phyloP scores from a whole-genome alignment of 2,113 vertebrate genomes.

The Diphyllodes magnificus region DNA sequence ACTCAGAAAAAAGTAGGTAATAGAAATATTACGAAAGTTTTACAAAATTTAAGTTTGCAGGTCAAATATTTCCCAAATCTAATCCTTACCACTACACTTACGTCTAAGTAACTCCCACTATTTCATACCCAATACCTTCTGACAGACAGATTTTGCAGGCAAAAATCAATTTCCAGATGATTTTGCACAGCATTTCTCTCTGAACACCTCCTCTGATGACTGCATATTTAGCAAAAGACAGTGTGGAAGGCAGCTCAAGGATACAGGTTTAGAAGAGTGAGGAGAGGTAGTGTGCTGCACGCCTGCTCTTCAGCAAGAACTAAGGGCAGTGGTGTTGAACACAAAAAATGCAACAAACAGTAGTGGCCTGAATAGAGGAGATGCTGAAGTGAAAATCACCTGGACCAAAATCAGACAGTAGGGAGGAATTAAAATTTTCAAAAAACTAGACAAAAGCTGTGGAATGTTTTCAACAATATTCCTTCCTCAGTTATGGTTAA shows the following conservation, averaged over 20 bases:
- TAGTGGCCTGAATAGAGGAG: background rate
- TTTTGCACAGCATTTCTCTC: background rate
- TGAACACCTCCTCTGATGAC: background rate
- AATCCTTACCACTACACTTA: background rate
- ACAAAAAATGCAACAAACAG: background rate
- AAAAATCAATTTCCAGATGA: background rate
- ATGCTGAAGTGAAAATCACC: background rate
- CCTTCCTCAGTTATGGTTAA: background rate
- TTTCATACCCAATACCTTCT: background rate
- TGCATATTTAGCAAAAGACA: background rate
- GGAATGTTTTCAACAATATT: background rate
- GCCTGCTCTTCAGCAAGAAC: background rate
- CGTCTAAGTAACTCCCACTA: background rate
- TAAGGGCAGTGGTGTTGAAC: background rate
- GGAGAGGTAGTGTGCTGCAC: background rate
- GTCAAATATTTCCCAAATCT: background rate
- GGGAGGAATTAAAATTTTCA: background rate
- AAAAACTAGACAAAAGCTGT: background rate
- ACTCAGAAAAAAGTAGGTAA: background rate
- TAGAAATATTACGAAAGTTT: background rate
- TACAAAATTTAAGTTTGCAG: background rate
- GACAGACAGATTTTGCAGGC: background rate
- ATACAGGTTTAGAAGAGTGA: background rate
- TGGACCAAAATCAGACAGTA: background rate
- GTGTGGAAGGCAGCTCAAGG: background rate